Evolutionary conservation across 2,888 invertebrate species (phyloP).

Genomic region (Melolontha melolontha): DNA sequence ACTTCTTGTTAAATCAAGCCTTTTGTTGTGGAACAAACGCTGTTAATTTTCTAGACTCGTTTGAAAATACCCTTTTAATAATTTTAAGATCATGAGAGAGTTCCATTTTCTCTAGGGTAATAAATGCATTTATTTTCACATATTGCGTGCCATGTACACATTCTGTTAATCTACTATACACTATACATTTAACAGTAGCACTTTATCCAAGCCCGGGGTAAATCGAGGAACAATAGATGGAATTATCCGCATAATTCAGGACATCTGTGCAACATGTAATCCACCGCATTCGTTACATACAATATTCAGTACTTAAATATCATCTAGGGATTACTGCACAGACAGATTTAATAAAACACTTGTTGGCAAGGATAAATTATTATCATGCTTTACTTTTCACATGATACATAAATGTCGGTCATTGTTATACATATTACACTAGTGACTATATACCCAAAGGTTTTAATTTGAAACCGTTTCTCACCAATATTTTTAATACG

Average conservation of each 20-base stretch:
- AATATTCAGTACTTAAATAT: constrained; percentile 21
- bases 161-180: constrained; percentile 19
- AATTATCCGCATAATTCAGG: constrained; percentile 20
- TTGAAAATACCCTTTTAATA: no score
- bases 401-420: no score
- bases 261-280: constrained; percentile 14
- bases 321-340: constrained; percentile 15
- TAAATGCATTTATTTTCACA: constrained; percentile 26
- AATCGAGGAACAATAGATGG: constrained; percentile 20
- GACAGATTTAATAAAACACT: constrained; percentile 16
- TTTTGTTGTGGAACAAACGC: no score
- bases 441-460: no score
- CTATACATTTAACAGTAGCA: constrained; percentile 31
- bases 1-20: no score
- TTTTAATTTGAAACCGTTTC: no score
- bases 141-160: constrained; percentile 4
- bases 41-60: no score
- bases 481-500: no score
- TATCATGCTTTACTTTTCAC: no score
- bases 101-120: constrained; percentile 17
- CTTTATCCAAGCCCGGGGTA: constrained; percentile 20
- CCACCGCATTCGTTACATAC: constrained; percentile 16
- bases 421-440: no score
- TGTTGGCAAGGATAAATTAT: no score
- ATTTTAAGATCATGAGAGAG: not conserved